A percentile compares a stretch with the other conserved stretches of the same genome.
phyloP scores from a whole-genome alignment of 2,797 vertebrate species.

The Enteromius argenteus region DNA sequence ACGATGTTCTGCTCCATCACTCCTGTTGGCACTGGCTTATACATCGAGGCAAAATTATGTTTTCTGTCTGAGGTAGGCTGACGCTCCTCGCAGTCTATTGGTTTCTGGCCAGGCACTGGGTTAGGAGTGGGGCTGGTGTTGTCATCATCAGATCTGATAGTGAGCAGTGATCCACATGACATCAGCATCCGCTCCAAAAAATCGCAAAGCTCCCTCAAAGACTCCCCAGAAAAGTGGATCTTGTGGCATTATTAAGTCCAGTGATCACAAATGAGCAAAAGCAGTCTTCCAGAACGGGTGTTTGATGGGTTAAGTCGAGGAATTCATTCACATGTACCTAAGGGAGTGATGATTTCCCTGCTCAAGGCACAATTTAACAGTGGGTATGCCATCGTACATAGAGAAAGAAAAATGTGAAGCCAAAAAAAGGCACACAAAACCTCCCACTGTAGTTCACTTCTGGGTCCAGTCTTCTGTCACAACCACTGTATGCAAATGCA shows the following conservation, averaged over 20 bases:
- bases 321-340: background rate
- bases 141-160: background rate
- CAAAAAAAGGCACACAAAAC: background rate
- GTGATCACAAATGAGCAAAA: background rate
- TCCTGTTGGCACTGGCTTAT: background rate
- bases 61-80: background rate
- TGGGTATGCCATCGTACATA: background rate
- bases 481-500: too few species aligned
- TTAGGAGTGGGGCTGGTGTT: background rate
- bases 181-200: background rate
- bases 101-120: background rate
- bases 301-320: background rate
- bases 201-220: background rate
- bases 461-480: too few species aligned
- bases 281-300: background rate
- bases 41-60: background rate
- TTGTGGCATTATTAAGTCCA: background rate
- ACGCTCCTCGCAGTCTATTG: background rate
- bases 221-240: background rate
- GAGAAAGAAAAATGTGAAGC: background rate
- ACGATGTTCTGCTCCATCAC: background rate
- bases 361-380: background rate
- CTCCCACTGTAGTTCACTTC: too few species aligned
- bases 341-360: background rate
- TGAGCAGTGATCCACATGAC: background rate